phyloP scores from a whole-genome alignment of 2,113 vertebrate species.

The Pangasianodon hypophthalmus region DNA sequence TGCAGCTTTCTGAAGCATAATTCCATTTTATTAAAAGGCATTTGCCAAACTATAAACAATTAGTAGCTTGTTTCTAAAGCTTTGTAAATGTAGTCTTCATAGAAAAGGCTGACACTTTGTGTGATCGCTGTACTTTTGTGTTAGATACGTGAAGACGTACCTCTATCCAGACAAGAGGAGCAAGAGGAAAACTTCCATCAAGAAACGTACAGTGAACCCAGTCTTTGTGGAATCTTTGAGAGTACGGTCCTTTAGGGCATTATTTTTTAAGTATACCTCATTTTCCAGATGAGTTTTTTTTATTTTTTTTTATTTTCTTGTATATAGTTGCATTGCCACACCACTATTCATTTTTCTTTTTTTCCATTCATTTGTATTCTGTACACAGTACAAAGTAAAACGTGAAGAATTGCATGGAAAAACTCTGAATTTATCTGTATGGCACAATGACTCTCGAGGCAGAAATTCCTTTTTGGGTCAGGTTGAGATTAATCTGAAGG shows the following conservation, averaged over 20 bases:
- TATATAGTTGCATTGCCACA: neutral
- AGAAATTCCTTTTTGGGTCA: constrained; percentile 63
- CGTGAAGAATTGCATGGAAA: constrained; percentile 53
- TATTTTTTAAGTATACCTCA: neutral
- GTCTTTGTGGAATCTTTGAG: constrained; percentile 59
- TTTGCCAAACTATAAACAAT: neutral
- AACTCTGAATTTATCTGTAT: constrained; percentile 61
- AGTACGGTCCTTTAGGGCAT: constrained; percentile 41
- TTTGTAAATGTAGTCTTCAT: neutral
- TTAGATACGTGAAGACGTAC: constrained; percentile 65
- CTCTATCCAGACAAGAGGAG: constrained; percentile 61
- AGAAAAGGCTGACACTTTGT: neutral
- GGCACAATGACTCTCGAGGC: constrained; percentile 64
- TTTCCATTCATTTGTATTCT: neutral
- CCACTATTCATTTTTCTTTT: neutral
- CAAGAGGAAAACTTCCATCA: constrained; percentile 63
- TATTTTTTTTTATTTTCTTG: neutral
- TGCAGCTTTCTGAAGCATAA: neutral
- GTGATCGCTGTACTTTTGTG: neutral
- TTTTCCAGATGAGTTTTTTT: neutral
- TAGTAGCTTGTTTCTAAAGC: neutral
- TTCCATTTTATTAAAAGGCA: neutral
- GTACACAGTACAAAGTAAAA: constrained; percentile 60
- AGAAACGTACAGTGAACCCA: constrained; percentile 61
- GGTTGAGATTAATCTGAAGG: constrained; percentile 56